Percentiles rank a stretch among this genome's conserved stretches.
Conservation (phyloP, 2,113 vertebrate genomes). For the Cheirogaleus medius region DNA sequence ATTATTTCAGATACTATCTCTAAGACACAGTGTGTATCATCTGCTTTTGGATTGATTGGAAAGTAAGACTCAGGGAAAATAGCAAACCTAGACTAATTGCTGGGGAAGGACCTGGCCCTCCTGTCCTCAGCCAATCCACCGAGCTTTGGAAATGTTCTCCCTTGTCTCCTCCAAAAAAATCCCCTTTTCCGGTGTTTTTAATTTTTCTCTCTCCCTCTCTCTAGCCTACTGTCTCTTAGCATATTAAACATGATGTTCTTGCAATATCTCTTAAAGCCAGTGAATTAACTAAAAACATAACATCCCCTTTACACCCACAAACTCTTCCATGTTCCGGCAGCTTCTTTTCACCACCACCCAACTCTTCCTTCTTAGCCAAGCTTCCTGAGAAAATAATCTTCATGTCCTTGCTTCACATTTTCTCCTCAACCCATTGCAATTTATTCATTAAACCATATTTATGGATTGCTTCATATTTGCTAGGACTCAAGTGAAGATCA, state of each 20-base stretch:
- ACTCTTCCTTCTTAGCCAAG: background rate
- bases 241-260: slow-evolving; percentile 13
- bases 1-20: background rate
- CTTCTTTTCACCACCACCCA: background rate
- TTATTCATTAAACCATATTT: background rate
- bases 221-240: slow-evolving; percentile 6
- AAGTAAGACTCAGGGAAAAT: background rate
- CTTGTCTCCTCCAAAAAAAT: background rate
- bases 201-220: background rate
- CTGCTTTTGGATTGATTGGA: background rate
- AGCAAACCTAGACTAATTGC: background rate
- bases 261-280: slow-evolving; percentile 1
- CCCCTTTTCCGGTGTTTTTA: background rate
- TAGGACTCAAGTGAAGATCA: background rate
- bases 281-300: background rate
- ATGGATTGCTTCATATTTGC: background rate
- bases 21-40: background rate
- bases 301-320: slow-evolving; percentile 4
- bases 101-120: background rate
- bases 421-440: background rate
- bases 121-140: background rate
- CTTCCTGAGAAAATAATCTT: background rate
- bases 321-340: background rate
- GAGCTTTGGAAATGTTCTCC: background rate
- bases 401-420: background rate